Evolutionary conservation across 2,797 vertebrate species (phyloP).

Genomic region (Eidolon dupreanum): DNA sequence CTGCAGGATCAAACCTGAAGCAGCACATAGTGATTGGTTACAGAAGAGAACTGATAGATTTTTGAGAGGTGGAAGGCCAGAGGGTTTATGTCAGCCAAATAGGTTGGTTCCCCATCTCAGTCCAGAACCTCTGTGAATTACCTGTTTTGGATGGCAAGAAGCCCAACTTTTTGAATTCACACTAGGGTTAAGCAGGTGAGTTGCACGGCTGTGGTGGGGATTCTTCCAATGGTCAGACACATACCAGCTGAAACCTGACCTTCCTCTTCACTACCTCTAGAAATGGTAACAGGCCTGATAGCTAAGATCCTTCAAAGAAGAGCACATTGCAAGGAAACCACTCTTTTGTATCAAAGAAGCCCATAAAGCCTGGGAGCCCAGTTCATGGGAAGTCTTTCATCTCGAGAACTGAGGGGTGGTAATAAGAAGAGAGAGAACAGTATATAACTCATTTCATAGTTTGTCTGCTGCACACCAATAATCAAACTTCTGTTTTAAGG

Average conservation of each 20-base stretch:
- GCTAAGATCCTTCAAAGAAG: neutral
- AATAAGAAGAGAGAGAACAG: neutral
- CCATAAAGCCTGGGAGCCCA: neutral
- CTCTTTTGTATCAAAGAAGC: neutral
- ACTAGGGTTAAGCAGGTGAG: neutral
- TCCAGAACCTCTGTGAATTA: neutral
- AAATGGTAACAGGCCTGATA: neutral
- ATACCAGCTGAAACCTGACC: neutral
- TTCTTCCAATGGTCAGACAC: neutral
- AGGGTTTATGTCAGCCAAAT: neutral
- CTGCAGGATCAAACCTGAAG: neutral
- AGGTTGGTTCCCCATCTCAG: neutral
- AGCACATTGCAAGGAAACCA: neutral
- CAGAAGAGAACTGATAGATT: neutral
- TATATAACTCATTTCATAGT: neutral
- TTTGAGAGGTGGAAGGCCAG: neutral
- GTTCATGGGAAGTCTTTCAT: neutral
- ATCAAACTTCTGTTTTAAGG: neutral
- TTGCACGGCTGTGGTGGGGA: neutral
- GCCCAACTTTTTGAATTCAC: neutral
- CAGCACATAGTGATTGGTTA: neutral
- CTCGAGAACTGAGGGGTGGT: neutral
- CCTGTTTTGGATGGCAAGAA: neutral
- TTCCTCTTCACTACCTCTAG: neutral
- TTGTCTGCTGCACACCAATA: neutral